phyloP scores from a whole-genome alignment of 1,140 invertebrate species.

The Onthophagus taurus region DNA sequence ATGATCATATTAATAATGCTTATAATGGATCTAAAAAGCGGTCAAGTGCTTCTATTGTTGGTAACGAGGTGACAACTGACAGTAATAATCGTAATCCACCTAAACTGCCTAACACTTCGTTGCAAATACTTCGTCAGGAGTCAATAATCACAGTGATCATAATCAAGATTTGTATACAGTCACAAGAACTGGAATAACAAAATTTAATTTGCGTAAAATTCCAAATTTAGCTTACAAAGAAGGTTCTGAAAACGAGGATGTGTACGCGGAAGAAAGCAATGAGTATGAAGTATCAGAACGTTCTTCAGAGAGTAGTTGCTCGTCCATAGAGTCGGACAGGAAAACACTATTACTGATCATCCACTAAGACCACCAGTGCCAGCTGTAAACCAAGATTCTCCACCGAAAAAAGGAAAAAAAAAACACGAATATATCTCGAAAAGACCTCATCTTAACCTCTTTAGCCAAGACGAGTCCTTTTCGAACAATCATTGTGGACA shows the following conservation, averaged over 20 bases:
- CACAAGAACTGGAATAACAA: neutral
- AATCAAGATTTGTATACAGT: slow-evolving; percentile 1
- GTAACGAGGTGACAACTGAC: neutral
- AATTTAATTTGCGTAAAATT: neutral
- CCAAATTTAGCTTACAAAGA: neutral
- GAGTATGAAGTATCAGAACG: neutral
- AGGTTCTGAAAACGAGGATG: neutral
- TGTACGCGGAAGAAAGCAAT: neutral
- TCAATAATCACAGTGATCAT: neutral
- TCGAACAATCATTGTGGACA: no score
- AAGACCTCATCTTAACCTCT: no score
- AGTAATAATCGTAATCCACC: slow-evolving; percentile 1
- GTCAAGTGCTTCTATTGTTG: slow-evolving; percentile 1
- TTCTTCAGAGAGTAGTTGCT: neutral
- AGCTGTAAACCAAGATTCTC: no score
- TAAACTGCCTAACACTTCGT: neutral
- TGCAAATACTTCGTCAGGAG: neutral
- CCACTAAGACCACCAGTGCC: no score
- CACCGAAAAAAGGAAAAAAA: no score
- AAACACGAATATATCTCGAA: no score
- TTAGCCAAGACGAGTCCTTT: no score
- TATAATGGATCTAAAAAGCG: no score
- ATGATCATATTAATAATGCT: no score
- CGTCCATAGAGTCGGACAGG: neutral
- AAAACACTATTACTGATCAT: no score